Conservation (phyloP, 2,113 vertebrate genomes). For the Vidua chalybeata region DNA sequence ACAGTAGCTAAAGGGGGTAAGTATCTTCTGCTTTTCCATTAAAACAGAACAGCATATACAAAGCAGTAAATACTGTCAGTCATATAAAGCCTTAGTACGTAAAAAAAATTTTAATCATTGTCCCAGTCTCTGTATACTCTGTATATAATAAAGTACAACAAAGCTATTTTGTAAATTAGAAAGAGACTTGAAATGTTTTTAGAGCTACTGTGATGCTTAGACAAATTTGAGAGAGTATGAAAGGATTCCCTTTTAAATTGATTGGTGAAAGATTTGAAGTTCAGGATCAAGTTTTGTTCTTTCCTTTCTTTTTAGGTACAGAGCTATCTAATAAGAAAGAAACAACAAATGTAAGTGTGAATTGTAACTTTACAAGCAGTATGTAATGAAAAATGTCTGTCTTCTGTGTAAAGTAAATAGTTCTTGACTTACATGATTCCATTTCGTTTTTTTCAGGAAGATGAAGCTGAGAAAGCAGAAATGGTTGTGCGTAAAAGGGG, state of each 20-base stretch:
- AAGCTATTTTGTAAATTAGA: not conserved
- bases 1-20: not conserved
- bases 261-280: not conserved
- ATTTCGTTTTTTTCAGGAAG: conserved; percentile 56
- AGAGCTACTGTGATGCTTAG: not conserved
- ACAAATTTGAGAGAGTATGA: not conserved
- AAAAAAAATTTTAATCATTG: not conserved
- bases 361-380: not conserved
- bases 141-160: not conserved
- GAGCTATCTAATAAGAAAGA: conserved; percentile 65
- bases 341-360: conserved; percentile 68
- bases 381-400: not conserved
- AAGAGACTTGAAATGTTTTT: not conserved
- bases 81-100: not conserved
- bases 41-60: not conserved
- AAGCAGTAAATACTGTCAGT: not conserved
- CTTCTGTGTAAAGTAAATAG: not conserved
- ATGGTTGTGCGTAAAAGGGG: conserved; percentile 66
- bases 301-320: conserved; percentile 42
- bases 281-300: not conserved
- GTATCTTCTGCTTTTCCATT: not conserved
- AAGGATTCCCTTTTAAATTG: not conserved
- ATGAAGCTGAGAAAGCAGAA: conserved; percentile 56
- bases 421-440: not conserved
- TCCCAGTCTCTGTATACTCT: not conserved